Evolutionary conservation across 2,888 invertebrate species (phyloP).

Genomic region (Criorhina ranunculi): DNA sequence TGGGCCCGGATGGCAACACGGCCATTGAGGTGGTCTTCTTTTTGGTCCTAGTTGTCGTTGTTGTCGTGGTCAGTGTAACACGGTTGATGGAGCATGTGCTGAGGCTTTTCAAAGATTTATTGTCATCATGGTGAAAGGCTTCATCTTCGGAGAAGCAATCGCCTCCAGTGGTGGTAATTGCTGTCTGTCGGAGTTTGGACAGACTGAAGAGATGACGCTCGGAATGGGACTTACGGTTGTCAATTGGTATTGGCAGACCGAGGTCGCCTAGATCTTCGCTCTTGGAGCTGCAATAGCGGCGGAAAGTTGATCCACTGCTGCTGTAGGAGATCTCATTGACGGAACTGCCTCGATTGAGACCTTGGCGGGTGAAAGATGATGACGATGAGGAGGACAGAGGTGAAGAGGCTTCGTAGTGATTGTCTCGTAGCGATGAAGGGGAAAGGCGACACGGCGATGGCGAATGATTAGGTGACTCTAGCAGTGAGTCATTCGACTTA

Average conservation of each 20-base stretch:
- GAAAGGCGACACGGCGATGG: slow-evolving; percentile 80
- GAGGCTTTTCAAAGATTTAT: slow-evolving; percentile 81
- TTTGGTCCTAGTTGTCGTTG: slow-evolving; percentile 81
- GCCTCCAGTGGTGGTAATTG: slow-evolving; percentile 82
- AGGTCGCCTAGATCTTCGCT: slow-evolving; percentile 82
- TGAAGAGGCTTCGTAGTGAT: slow-evolving; percentile 81
- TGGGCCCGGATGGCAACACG: slow-evolving; percentile 80
- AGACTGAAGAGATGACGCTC: slow-evolving; percentile 82
- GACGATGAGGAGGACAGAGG: slow-evolving; percentile 80
- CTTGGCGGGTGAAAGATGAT: slow-evolving; percentile 80
- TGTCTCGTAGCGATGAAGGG: slow-evolving; percentile 81
- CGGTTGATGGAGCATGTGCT: slow-evolving; percentile 83
- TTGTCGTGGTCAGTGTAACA: slow-evolving; percentile 78
- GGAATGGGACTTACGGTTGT: slow-evolving; percentile 83
- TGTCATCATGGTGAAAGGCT: slow-evolving; percentile 83
- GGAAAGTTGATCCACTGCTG: slow-evolving; percentile 69
- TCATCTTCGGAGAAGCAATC: slow-evolving; percentile 82
- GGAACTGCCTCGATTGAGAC: slow-evolving; percentile 80
- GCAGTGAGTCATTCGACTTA: slow-evolving; percentile 84
- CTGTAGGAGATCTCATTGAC: slow-evolving; percentile 78
- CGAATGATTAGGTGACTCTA: slow-evolving; percentile 82
- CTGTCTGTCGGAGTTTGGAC: slow-evolving; percentile 83
- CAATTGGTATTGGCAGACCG: slow-evolving; percentile 81
- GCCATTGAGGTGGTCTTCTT: slow-evolving; percentile 84
- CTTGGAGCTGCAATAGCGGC: slow-evolving; percentile 82